Evolutionary conservation across 2,113 vertebrate species (phyloP), one percentile per base, ranked within the genome.

Genomic region (Varanus komodoensis): DNA sequence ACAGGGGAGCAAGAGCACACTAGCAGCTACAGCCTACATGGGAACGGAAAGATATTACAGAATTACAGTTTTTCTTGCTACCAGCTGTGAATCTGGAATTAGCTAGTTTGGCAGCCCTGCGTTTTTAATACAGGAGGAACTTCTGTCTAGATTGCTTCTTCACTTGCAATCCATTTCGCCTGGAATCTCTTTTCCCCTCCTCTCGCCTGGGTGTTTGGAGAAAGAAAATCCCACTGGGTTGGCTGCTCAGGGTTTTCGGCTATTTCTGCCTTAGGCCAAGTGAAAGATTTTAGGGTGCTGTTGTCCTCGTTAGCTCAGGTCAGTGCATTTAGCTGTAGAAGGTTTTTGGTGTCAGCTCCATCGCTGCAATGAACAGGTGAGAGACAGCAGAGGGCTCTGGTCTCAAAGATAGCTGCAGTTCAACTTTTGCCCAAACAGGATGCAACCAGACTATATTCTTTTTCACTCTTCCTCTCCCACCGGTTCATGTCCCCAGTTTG

Each of bases 81-180:
- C 93, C 95, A 96, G 94, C 96, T 95, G 95, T 94, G 96, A 90
- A 93, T 96, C 87, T 91, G 83, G 89, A 96, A 96, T 94, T 91
- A 97, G 81, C 86, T 93, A 80, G 87, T 93, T 95, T 94, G 21
- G 88, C 92, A 92, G 84, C 3, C 17, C 92, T 88, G 86, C 54
- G 4, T 89, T 95, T 93, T 95, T 88, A 93, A 93, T 90, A 91
- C 38, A 93, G 34, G 34, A 81, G 64, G 38, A 89, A 87, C 29
- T 77, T 93, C 94, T 48, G 77, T 52, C 94, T 21, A 87, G 23
- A 87, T 73, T 86, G 34, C 17, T 93, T 68, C 67, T 25, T 79
- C 4, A 5, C 82, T 94, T 85, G 73, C 54, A 73, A 93, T 90
- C 73, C 48, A 29, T 92, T 95, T 95, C 92, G 91, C 90, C 93